These are phyloP conservation scores for Erebia ligea DNA, from an alignment of 2,888 invertebrate species.

Conservation along the genomic window DNA sequence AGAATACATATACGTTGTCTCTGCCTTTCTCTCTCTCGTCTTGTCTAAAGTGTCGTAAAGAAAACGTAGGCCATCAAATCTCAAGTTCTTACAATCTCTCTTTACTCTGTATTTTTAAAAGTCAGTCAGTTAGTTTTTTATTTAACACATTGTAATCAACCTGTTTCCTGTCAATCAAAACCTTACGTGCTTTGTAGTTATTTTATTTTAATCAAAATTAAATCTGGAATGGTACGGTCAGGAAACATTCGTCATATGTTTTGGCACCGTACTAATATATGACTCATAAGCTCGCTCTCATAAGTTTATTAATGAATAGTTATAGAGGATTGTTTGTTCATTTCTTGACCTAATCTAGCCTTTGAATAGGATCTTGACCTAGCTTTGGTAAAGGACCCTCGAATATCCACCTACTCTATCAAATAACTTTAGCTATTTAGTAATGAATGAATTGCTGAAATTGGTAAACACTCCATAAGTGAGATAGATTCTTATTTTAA, in stretches of 20 bases:
- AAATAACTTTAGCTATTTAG: background rate
- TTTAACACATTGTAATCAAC: background rate
- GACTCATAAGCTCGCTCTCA: background rate
- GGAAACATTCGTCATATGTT: background rate
- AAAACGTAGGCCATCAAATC: too few relatives aligned
- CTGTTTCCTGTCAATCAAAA: background rate
- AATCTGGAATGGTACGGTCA: background rate
- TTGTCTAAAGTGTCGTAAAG: too few relatives aligned
- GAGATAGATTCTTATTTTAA: too few relatives aligned
- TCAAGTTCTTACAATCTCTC: too few relatives aligned
- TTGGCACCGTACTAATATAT: background rate
- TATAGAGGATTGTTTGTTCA: conserved; percentile 5
- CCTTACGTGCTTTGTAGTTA: background rate
- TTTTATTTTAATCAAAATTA: background rate
- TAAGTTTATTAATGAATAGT: background rate
- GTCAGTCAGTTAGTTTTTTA: too few relatives aligned
- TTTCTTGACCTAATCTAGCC: conserved; percentile 9
- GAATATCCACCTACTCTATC: background rate
- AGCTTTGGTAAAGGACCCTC: background rate
- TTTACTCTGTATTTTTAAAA: too few relatives aligned
- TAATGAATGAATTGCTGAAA: too few relatives aligned
- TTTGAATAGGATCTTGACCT: conserved; percentile 8
- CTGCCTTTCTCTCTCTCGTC: background rate
- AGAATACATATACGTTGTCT: background rate
- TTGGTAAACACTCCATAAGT: too few relatives aligned